Conservation (phyloP, 2,113 vertebrate genomes). For the Sorex araneus region DNA sequence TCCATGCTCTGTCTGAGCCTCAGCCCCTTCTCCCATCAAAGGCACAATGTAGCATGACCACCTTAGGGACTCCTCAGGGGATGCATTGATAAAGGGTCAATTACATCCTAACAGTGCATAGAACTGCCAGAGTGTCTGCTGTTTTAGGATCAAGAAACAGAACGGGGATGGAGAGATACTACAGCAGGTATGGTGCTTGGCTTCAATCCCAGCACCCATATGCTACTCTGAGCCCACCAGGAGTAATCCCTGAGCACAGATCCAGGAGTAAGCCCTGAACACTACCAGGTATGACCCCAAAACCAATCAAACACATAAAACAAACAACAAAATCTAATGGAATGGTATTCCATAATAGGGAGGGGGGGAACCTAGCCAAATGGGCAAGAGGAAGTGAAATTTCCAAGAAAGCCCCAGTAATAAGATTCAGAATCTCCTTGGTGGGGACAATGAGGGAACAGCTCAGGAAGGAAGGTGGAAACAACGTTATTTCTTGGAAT, state of each 20-base stretch:
- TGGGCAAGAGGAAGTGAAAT: background rate
- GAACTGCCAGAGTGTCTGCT: background rate
- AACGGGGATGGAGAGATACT: background rate
- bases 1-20: background rate
- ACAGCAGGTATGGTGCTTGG: too few species aligned
- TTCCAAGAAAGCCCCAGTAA: background rate
- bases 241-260: too few species aligned
- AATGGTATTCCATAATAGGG: background rate
- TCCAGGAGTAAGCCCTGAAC: too few species aligned
- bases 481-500: background rate
- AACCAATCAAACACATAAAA: too few species aligned
- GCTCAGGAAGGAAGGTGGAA: background rate
- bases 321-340: too few species aligned
- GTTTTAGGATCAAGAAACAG: slow-evolving; percentile 24
- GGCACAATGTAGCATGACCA: background rate
- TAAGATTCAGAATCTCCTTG: background rate
- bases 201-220: too few species aligned
- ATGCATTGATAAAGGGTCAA: background rate
- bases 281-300: too few species aligned
- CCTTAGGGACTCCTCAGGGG: background rate
- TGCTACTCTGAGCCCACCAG: too few species aligned
- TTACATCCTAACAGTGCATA: background rate
- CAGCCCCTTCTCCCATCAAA: slow-evolving; percentile 2
- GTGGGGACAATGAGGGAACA: background rate
- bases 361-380: slow-evolving; percentile 1